A percentile compares a stretch with the other conserved stretches of the same genome.
Evolutionary conservation across 2,888 invertebrate species (phyloP).

Genomic region (Microplitis deprimator): DNA sequence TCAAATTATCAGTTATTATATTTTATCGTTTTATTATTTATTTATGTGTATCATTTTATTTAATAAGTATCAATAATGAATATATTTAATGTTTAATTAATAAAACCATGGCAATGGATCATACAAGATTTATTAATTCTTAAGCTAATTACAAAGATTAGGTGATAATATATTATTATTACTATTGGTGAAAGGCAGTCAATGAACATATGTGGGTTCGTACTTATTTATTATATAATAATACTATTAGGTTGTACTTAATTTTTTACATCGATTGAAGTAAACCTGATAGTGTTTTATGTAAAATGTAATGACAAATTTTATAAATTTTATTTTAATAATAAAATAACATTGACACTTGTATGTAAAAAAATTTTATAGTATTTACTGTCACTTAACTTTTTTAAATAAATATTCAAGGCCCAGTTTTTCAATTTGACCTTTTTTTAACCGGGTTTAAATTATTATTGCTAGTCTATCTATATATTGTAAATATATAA

Average conservation of each 20-base stretch:
- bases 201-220: background rate
- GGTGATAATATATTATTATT: background rate
- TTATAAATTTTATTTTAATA: conserved; percentile 1
- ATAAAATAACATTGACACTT: background rate
- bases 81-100: background rate
- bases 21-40: background rate
- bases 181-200: background rate
- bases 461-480: too few species aligned
- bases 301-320: background rate
- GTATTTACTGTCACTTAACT: too few species aligned
- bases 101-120: background rate
- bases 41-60: conserved; percentile 1
- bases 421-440: too few species aligned
- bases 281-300: background rate
- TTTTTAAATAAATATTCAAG: too few species aligned
- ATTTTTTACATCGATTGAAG: background rate
- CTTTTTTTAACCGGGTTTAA: too few species aligned
- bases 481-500: too few species aligned
- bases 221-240: background rate
- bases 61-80: background rate
- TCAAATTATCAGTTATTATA: background rate
- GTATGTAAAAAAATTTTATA: background rate
- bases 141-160: background rate
- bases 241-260: conserved; percentile 1
- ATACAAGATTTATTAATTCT: background rate